phyloP scores from a whole-genome alignment of 2,888 invertebrate genomes.

The Oeneis ivallda region DNA sequence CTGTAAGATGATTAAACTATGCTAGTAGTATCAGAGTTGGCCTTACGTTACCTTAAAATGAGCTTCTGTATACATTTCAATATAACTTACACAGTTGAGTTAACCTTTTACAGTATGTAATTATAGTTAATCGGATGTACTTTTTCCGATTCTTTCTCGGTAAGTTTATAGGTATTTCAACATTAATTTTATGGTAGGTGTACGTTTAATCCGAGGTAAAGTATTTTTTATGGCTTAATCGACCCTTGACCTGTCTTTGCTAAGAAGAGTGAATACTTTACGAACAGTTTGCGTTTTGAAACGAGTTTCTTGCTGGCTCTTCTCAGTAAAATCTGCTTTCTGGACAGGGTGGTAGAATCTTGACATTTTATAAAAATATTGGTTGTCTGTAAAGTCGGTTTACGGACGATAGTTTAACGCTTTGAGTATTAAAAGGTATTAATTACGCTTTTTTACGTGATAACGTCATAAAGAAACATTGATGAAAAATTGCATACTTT shows the following conservation, averaged over 20 bases:
- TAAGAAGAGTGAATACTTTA: too few relatives aligned
- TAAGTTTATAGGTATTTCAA: slow-evolving; percentile 11
- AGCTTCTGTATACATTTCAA: slow-evolving; percentile 14
- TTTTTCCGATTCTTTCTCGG: slow-evolving; percentile 12
- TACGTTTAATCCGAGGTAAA: slow-evolving; percentile 5
- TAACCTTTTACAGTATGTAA: slow-evolving; percentile 17
- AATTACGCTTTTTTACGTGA: too few relatives aligned
- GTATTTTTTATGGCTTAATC: slow-evolving; percentile 1
- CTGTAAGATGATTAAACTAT: background rate
- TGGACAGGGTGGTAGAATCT: too few relatives aligned
- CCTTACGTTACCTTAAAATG: slow-evolving; percentile 14
- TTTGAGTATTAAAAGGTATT: too few relatives aligned
- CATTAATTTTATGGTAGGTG: background rate
- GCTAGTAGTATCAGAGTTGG: background rate
- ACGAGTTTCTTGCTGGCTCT: too few relatives aligned
- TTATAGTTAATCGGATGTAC: slow-evolving; percentile 17
- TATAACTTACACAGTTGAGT: slow-evolving; percentile 15
- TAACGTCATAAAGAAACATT: too few relatives aligned
- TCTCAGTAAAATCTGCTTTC: too few relatives aligned
- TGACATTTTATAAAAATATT: too few relatives aligned
- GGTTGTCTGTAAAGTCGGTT: too few relatives aligned
- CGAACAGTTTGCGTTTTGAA: too few relatives aligned
- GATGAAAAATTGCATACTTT: too few relatives aligned
- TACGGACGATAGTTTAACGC: too few relatives aligned
- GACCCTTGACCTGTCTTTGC: background rate